Percentiles rank a stretch among this genome's conserved stretches.
phyloP scores from a whole-genome alignment of 1,140 invertebrate genomes.

The Brevipalpus yothersi region DNA sequence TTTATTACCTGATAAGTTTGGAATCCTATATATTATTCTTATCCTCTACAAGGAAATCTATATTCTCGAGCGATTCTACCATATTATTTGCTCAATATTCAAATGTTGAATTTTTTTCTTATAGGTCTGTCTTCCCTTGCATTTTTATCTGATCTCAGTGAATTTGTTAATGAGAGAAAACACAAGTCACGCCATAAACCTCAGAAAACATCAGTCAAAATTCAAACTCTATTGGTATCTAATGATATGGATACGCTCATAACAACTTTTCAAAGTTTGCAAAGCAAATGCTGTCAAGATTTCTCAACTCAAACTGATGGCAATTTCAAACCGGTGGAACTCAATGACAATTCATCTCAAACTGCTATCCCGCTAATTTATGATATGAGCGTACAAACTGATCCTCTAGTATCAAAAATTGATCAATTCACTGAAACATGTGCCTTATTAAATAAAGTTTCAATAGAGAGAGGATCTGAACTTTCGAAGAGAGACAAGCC shows the following conservation, averaged over 20 bases:
- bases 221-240: background rate
- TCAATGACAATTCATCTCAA: background rate
- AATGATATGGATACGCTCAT: background rate
- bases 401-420: background rate
- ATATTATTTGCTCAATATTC: no score
- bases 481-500: no score
- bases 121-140: background rate
- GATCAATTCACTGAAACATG: no score
- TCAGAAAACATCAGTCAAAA: background rate
- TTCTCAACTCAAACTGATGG: background rate
- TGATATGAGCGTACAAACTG: background rate
- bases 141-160: background rate
- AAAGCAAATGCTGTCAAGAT: background rate
- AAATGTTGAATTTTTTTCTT: background rate
- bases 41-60: no score
- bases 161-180: background rate
- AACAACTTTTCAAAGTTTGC: background rate
- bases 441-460: no score
- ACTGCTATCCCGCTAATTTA: background rate
- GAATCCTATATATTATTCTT: no score
- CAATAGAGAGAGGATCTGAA: no score
- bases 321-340: background rate
- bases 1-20: no score
- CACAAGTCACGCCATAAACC: background rate
- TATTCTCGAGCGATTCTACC: no score